Evolutionary conservation across 37 sponge, comb jelly and placozoan species (phyloP), one percentile per base, ranked within the genome.

Genomic region (Diacarnus erythraeanus): DNA sequence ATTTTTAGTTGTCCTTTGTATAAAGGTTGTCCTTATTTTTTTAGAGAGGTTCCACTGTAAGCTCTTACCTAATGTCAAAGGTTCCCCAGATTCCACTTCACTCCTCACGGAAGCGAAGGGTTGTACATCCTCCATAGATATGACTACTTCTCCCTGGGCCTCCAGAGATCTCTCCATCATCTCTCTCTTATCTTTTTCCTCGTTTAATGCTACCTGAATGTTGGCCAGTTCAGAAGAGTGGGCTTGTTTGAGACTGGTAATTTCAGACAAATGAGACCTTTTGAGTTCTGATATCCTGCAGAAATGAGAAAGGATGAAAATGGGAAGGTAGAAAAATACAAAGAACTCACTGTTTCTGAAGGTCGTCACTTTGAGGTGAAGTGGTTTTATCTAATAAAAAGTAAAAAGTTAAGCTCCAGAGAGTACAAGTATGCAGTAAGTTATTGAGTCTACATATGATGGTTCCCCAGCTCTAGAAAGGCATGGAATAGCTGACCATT

Each of bases 141-240:
- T 83, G 44, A 70, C 57, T 33, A 76, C 84, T 12, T 83, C 84
- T n/a, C 68, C 66, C n/a, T 51, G 64, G 1, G 75, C 38, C 84
- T 75, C 60, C 70, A 76, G 26, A 10, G 59, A 35, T 27, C 71
- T 75, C 77, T 83, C 77, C 3, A 59, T 77, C 42, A 18, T 3
- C 1, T 71, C 44, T 27, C 81, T 67, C 44, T 44, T 80, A 2
- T 68, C 75, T 27, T 33, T 70, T 69, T 87, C 87, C 59, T 69
- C 69, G 41, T 64, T 35, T 3, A 86, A 75, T 0, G 36, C 23
- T 43, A 65, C 69, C 57, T 86, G 86, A 0, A 86, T 38, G 25
- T 15, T 18, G 0, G 57, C 25, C 10, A 74, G 8, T 33, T 80
- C 59, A 3, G 42, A 25, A 0, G 59, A 25, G 59, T 79, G 80